Base-by-base conservation (phyloP, 1,140 invertebrate species). In the Drosophila baimaii region DNA sequence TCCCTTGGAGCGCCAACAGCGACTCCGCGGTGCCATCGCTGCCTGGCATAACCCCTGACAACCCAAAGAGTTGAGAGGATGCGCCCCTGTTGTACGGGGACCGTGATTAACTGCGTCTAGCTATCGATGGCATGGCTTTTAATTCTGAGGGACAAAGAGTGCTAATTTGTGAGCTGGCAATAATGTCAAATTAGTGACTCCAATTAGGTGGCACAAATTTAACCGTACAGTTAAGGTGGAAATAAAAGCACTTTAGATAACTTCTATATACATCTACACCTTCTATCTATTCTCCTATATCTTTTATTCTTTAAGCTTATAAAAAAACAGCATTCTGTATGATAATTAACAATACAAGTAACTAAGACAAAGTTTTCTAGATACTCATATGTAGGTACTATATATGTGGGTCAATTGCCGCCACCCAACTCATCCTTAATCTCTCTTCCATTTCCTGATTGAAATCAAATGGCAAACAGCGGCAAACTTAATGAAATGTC, bases 101-200 rank as follows among this genome's bases (percentile, higher is more conserved):
- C 64, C 70, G 81, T 81, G 78, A 85, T 78, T 85, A 85, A 81
- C 81, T 85, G 81, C 69, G 62, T 75, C 63, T 63, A 47, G 41
- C 49, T 44, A 64, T 82, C 66, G 79, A 49, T 63, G 56, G 35
- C 66, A 46, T 51, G 58, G 79, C 65, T 51, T 82, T 86, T 78
- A 79, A 79, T 86, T 76, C 65, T 58, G 55, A 79, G 76, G 58
- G 76, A 57, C 62, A 75, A 46, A 54, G 70, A 54, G 70, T 65
- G 70, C 58, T 82, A 82, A 85, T 86, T 85, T 63, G 62, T 56
- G 33, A 17, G 25, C 33, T 17, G 15, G 41, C 69, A 58, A 71
- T 72, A 39, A 58, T 39, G 41, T 29, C 21, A 49, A 58, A 58
- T 58, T 58, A 33, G 65, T 33, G n/a, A 12, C 33, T 17, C 27